Evolutionary conservation across 2,888 invertebrate genomes (phyloP).

Genomic region (Nephrocerus scutellatus): DNA sequence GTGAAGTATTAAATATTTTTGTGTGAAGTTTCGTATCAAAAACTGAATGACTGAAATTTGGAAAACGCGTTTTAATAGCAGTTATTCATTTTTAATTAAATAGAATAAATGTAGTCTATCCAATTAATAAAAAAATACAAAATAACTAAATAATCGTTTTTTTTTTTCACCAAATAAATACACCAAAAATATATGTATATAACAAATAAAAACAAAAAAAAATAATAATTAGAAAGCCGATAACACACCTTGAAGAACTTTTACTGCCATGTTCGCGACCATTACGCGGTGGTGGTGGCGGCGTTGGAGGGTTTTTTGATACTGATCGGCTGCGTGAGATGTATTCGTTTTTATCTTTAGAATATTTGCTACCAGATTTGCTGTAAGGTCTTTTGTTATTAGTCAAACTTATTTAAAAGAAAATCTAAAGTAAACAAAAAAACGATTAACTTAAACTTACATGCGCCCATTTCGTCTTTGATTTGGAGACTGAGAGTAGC

Average conservation of each 20-base stretch:
- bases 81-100: too few species aligned
- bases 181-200: too few species aligned
- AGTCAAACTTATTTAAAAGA: too few species aligned
- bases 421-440: not conserved
- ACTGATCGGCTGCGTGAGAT: conserved; percentile 16
- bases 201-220: not conserved
- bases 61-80: too few species aligned
- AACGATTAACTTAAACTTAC: conserved; percentile 6
- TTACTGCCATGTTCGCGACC: conserved; percentile 11
- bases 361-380: conserved; percentile 20
- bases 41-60: too few species aligned
- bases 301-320: conserved; percentile 14
- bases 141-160: conserved; percentile 3
- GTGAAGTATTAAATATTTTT: too few species aligned
- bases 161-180: too few species aligned
- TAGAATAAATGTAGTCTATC: too few species aligned
- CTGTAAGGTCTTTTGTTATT: too few species aligned
- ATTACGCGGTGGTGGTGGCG: conserved; percentile 10
- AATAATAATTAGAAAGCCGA: not conserved
- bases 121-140: conserved; percentile 7
- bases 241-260: conserved; percentile 16
- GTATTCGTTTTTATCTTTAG: too few species aligned
- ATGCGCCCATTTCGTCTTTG: conserved; percentile 16
- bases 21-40: too few species aligned
- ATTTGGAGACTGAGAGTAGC: too few species aligned